These are phyloP conservation scores for Synergus japonicus DNA, from an alignment of 2,888 invertebrate species.

Conservation along the genomic window DNA sequence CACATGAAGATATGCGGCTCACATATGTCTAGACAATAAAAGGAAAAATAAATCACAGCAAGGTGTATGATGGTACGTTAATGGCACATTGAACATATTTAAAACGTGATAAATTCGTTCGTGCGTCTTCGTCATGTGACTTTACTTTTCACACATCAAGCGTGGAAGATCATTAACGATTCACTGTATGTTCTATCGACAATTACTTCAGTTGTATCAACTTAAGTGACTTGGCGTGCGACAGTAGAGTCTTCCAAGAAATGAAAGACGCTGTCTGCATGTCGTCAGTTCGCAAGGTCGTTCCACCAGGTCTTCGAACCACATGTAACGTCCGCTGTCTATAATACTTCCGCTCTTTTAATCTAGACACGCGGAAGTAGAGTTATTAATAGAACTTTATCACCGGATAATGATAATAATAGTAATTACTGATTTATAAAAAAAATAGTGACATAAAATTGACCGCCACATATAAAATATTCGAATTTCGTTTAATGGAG, in stretches of 20 bases:
- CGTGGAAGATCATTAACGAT: background rate
- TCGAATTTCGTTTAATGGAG: too few relatives aligned
- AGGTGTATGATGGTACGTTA: background rate
- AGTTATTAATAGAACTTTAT: background rate
- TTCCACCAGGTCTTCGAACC: constrained; percentile 56
- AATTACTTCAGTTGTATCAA: constrained; percentile 49
- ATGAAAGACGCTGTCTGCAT: constrained; percentile 70
- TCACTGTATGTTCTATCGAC: constrained; percentile 14
- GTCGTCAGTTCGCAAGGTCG: constrained; percentile 69
- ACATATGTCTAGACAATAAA: too few relatives aligned
- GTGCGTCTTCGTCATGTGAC: background rate
- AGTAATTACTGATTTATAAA: too few relatives aligned
- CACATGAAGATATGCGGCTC: too few relatives aligned
- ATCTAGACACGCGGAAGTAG: background rate
- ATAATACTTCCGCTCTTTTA: constrained; percentile 64
- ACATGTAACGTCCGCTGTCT: constrained; percentile 66
- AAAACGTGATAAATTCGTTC: background rate
- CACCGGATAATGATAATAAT: too few relatives aligned
- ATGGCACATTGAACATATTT: background rate
- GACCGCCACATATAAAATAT: too few relatives aligned
- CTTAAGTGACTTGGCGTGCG: constrained; percentile 43
- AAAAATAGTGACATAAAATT: too few relatives aligned
- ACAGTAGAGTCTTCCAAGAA: constrained; percentile 68
- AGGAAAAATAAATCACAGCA: too few relatives aligned
- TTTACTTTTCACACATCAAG: background rate